Evolutionary conservation across 2,888 invertebrate species (phyloP).

Genomic region (Cephus runcator): DNA sequence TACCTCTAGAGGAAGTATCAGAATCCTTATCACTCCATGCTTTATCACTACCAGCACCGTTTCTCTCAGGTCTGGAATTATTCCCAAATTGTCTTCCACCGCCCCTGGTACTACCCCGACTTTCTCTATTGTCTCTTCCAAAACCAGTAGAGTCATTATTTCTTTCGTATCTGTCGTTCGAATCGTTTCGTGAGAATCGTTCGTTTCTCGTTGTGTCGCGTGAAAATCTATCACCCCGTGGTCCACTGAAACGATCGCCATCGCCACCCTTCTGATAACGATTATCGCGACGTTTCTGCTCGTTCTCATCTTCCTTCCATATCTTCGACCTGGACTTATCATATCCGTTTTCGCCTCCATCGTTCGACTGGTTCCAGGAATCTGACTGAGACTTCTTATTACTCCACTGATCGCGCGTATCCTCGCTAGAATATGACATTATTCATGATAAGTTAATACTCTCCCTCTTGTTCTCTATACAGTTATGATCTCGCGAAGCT

Average conservation of each 20-base stretch:
- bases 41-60: slow-evolving; percentile 9
- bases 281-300: slow-evolving; percentile 43
- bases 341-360: neutral
- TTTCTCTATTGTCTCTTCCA: slow-evolving; percentile 19
- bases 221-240: slow-evolving; percentile 26
- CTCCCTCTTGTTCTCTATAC: neutral
- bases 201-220: slow-evolving; percentile 38
- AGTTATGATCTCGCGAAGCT: neutral
- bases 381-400: slow-evolving; percentile 6
- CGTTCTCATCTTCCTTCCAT: slow-evolving; percentile 51
- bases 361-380: slow-evolving; percentile 16
- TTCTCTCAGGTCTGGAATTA: slow-evolving; percentile 26
- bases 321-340: slow-evolving; percentile 32
- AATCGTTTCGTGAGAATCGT: slow-evolving; percentile 30
- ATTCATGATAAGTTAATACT: neutral
- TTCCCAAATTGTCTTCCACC: slow-evolving; percentile 15
- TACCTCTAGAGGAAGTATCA: slow-evolving; percentile 43
- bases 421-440: slow-evolving; percentile 22
- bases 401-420: slow-evolving; percentile 29
- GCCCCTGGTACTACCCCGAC: slow-evolving; percentile 14
- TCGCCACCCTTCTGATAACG: slow-evolving; percentile 17
- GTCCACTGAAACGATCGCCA: slow-evolving; percentile 16
- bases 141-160: slow-evolving; percentile 21
- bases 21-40: slow-evolving; percentile 50
- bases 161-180: slow-evolving; percentile 28